A percentile compares a stretch with the other conserved stretches of the same genome.
Evolutionary conservation across 2,113 vertebrate genomes (phyloP).

Genomic region (Callionymus lyra): DNA sequence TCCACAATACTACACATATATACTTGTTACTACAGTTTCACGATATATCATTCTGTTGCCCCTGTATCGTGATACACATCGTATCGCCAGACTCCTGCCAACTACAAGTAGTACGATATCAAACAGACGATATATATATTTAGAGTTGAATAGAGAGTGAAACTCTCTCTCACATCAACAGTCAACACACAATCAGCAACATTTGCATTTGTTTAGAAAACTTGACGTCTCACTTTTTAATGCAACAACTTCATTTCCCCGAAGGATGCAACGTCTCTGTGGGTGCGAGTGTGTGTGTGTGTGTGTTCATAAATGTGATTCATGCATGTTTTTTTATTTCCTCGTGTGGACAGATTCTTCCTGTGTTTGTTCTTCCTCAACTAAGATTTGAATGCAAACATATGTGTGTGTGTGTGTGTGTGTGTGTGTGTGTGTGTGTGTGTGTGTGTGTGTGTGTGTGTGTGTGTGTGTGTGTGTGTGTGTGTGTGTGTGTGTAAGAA

Average conservation of each 20-base stretch:
- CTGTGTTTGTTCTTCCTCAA: background rate
- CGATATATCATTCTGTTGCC: no score
- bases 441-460: conserved; percentile 18
- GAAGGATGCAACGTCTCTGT: conserved; percentile 24
- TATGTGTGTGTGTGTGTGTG: conserved; percentile 9
- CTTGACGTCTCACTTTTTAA: conserved; percentile 35
- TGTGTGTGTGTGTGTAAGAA: conserved; percentile 15
- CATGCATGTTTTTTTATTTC: conserved; percentile 2
- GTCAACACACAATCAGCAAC: conserved; percentile 15
- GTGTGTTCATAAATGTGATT: background rate
- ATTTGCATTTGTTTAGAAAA: conserved; percentile 2
- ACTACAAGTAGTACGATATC: no score
- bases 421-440: no score
- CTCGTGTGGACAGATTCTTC: background rate
- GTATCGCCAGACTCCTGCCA: no score
- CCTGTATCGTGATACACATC: no score
- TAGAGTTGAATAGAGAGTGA: no score
- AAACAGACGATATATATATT: no score
- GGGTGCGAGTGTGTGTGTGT: conserved; percentile 4
- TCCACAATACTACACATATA: no score
- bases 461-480: conserved; percentile 6
- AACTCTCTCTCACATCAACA: no score
- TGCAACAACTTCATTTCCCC: conserved; percentile 21
- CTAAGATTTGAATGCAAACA: conserved; percentile 8
- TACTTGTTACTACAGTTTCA: no score